Conservation (phyloP, 2,797 vertebrate genomes). For the Rhyacichthys aspro region DNA sequence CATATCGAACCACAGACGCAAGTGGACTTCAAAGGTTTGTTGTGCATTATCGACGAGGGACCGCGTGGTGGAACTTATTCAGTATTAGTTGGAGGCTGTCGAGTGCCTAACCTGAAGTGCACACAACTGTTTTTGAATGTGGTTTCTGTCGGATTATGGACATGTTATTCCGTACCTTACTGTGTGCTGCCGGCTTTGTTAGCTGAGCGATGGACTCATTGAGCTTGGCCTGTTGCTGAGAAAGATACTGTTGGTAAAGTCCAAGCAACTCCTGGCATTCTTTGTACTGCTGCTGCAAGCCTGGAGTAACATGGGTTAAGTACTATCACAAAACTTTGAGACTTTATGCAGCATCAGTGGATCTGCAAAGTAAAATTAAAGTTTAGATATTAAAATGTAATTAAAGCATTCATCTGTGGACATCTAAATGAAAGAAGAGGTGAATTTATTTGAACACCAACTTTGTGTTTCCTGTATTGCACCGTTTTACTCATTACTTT, state of each 20-base stretch:
- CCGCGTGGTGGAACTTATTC: slow-evolving; percentile 12
- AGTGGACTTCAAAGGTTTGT: slow-evolving; percentile 28
- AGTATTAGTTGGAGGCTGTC: slow-evolving; percentile 21
- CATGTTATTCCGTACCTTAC: slow-evolving; percentile 51
- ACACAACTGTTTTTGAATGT: slow-evolving; percentile 19
- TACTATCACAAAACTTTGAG: slow-evolving; percentile 18
- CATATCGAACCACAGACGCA: slow-evolving; percentile 30
- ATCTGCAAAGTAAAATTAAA: too few relatives aligned
- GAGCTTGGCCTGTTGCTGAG: slow-evolving; percentile 92
- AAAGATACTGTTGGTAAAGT: slow-evolving; percentile 96
- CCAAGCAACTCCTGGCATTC: slow-evolving; percentile 95
- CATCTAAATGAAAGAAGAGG: too few relatives aligned
- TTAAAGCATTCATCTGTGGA: too few relatives aligned
- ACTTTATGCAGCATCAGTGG: too few relatives aligned
- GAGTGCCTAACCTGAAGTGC: slow-evolving; percentile 24
- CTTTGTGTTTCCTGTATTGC: too few relatives aligned
- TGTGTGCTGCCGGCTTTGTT: slow-evolving; percentile 65
- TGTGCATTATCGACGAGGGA: slow-evolving; percentile 37
- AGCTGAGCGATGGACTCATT: slow-evolving; percentile 86
- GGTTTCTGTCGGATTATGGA: background rate
- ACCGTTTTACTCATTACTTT: too few relatives aligned
- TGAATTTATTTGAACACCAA: too few relatives aligned
- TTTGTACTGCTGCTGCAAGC: slow-evolving; percentile 92
- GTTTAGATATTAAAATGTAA: too few relatives aligned
- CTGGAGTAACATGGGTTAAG: slow-evolving; percentile 83